Percentiles rank a stretch among this genome's conserved stretches.
phyloP scores from a whole-genome alignment of 1,140 invertebrate species.

The Rhizoglyphus robini region DNA sequence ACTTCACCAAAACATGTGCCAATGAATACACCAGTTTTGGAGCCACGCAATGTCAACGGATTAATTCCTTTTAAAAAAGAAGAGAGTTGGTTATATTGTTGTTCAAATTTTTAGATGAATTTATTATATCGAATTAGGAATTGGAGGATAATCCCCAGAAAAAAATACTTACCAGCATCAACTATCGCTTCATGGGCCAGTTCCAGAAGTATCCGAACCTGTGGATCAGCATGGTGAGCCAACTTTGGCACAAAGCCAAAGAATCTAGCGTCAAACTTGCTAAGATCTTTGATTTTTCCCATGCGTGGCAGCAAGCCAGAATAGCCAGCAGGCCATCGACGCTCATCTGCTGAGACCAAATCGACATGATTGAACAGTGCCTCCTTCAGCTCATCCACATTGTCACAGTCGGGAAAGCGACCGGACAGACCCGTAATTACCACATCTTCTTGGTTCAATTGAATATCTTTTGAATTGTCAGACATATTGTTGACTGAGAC shows the following conservation, averaged over 20 bases:
- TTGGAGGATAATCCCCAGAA: too few species aligned
- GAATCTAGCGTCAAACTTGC: constrained; percentile 71
- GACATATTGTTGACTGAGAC: too few species aligned
- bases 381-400: constrained; percentile 73
- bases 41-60: constrained; percentile 35
- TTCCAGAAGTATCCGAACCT: constrained; percentile 77
- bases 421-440: constrained; percentile 79
- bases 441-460: too few species aligned
- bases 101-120: neutral
- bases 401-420: constrained; percentile 69
- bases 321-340: constrained; percentile 27
- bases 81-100: neutral
- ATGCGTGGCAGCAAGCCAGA: constrained; percentile 63
- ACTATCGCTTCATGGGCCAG: constrained; percentile 84
- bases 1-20: constrained; percentile 73
- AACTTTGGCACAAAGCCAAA: constrained; percentile 85
- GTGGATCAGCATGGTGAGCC: constrained; percentile 83
- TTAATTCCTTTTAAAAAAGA: constrained; percentile 25
- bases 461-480: too few species aligned
- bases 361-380: constrained; percentile 72
- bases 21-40: constrained; percentile 77
- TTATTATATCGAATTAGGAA: too few species aligned
- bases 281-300: constrained; percentile 78
- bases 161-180: constrained; percentile 55
- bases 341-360: constrained; percentile 39